Evolutionary conservation across 2,888 invertebrate genomes (phyloP), one percentile per base, ranked within the genome.

Genomic region (Drosophila diplacantha): DNA sequence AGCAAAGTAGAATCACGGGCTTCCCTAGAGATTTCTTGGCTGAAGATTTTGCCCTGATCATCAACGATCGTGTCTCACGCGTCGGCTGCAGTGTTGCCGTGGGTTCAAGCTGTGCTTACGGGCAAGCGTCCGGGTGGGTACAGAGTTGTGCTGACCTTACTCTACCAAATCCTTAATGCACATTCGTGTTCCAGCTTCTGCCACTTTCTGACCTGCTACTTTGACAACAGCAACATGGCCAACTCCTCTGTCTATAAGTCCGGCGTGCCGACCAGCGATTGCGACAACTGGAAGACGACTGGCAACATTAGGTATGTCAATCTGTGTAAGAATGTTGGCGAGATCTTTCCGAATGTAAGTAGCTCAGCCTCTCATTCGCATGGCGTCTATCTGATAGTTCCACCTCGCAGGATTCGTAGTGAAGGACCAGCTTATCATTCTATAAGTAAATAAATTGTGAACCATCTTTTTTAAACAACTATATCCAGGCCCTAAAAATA

Each of bases 391-490:
- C 14, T 38, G 20, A 38, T 8, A 20, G 2, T 7, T 20, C 2
- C 20, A 38, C 12, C 20, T 7, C 2, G 38, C 38, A 38, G 38
- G 12, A 38, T 14, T 8, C 0, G 5, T 9, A 37, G 5, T 20
- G 14, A 20, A 20, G 12, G 12, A 20, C 12, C 4, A 18, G 18
- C 35, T 9, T 4, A 4, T 37, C 43, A 66, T 60, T 34, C 41
- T 69, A 44, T 44, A 53, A 75, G 60, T 44, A 60, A 61, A 74
- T 57, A 78, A 77, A 82, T 77, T 77, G 82, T 77, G 60, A 63
- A 51, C 72, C 80, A 63, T 47, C 70, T 74, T 82, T 80, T 70
- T 80, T 76, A 72, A 72, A 61, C 16, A 67, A 26, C 26, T 3
- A 26, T 26, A 26, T 26, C 29, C 3, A 29, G 11, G 4, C 29